phyloP scores from a whole-genome alignment of 2,888 invertebrate species.

The Argynnis bischoffii region DNA sequence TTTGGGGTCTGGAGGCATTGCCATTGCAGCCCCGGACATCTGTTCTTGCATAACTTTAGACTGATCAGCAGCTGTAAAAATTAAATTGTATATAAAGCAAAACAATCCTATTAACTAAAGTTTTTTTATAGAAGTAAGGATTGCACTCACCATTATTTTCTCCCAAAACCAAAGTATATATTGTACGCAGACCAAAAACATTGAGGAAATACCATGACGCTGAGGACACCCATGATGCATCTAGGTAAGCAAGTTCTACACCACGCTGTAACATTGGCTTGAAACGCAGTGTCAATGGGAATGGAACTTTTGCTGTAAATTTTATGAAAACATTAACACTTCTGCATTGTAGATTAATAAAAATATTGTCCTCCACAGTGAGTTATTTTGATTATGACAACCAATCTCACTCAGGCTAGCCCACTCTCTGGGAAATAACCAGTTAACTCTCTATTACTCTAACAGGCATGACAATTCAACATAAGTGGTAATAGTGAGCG shows the following conservation, averaged over 20 bases:
- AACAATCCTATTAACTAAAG: no score
- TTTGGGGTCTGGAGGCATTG: slow-evolving; percentile 98
- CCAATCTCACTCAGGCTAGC: no score
- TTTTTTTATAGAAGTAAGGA: no score
- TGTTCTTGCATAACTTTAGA: slow-evolving; percentile 98
- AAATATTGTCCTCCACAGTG: no score
- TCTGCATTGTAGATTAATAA: no score
- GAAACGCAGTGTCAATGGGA: slow-evolving; percentile 97
- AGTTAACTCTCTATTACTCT: no score
- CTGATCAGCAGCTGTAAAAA: slow-evolving; percentile 91
- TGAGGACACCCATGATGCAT: slow-evolving; percentile 99
- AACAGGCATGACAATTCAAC: no score
- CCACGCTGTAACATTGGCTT: slow-evolving; percentile 99
- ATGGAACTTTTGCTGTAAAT: slow-evolving; percentile 94
- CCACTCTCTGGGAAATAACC: no score
- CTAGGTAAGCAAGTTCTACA: slow-evolving; percentile 95
- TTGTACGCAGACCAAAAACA: slow-evolving; percentile 98
- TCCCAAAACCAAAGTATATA: slow-evolving; percentile 98
- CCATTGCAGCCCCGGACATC: slow-evolving; percentile 98
- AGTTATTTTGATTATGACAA: no score
- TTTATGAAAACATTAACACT: neutral
- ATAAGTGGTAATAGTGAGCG: no score
- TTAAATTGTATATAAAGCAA: neutral
- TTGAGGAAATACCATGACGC: slow-evolving; percentile 99
- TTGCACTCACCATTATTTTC: slow-evolving; percentile 92